Percentiles rank a stretch among this genome's conserved stretches.
phyloP scores from a whole-genome alignment of 2,797 vertebrate genomes.

The Hylomyscus alleni region DNA sequence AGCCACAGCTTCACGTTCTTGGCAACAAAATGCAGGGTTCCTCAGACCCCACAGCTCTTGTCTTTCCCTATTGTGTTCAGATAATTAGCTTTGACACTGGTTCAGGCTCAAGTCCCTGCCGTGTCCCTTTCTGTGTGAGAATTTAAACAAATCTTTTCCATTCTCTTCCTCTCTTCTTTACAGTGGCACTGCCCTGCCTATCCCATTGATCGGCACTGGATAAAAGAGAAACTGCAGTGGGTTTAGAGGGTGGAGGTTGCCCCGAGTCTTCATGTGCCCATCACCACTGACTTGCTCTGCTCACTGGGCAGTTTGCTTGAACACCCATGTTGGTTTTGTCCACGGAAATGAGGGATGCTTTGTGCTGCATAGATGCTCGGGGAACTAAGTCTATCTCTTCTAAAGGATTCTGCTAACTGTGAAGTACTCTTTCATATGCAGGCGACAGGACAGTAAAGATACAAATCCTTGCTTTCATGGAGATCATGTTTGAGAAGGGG shows the following conservation, averaged over 20 bases:
- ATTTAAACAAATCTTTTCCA: neutral
- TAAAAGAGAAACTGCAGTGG: neutral
- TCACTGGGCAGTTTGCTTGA: neutral
- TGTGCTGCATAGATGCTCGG: neutral
- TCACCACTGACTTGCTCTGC: neutral
- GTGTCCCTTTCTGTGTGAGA: neutral
- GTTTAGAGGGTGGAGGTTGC: neutral
- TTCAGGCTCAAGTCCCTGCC: neutral
- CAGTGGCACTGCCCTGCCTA: no score
- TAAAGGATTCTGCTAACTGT: neutral
- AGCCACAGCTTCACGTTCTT: neutral
- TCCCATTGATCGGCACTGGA: neutral
- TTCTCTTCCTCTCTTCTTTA: neutral
- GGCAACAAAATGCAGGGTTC: neutral
- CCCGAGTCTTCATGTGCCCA: neutral
- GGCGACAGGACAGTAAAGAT: neutral
- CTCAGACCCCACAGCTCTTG: neutral
- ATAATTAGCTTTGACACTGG: neutral
- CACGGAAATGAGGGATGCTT: neutral
- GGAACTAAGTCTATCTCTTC: slow-evolving; percentile 14
- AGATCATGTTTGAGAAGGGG: neutral
- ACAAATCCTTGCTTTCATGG: neutral
- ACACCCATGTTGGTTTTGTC: neutral
- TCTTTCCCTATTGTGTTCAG: neutral
- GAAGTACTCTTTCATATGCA: neutral